Conservation (phyloP, 2,113 vertebrate species). For the Elephantulus edwardii region DNA sequence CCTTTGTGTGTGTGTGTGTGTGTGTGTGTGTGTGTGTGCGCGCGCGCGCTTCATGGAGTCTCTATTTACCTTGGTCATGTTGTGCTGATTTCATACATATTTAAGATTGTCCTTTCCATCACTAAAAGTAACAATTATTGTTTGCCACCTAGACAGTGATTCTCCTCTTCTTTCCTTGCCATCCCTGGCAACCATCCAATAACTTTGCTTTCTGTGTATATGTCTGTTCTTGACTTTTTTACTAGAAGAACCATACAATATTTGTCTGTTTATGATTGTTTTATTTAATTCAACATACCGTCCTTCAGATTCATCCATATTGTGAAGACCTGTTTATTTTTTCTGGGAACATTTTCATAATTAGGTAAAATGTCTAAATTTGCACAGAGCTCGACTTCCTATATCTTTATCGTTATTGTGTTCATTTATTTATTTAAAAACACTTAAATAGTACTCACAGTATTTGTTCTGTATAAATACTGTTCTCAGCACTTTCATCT, state of each 20-base stretch:
- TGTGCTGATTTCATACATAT: not conserved
- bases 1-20: no score
- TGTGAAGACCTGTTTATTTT: not conserved
- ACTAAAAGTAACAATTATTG: not conserved
- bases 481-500: constrained; percentile 32
- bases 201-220: not conserved
- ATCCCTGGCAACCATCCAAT: not conserved
- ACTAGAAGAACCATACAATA: not conserved
- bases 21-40: no score
- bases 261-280: not conserved
- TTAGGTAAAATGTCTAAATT: constrained; percentile 41
- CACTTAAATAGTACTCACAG: not conserved
- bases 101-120: not conserved
- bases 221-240: not conserved
- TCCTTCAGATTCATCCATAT: not conserved
- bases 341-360: constrained; percentile 44
- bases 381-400: constrained; percentile 1
- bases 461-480: constrained; percentile 29
- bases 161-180: no score
- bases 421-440: constrained; percentile 41
- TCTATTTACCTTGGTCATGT: not conserved
- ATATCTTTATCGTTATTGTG: constrained; percentile 4
- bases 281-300: not conserved
- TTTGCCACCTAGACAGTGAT: not conserved
- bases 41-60: not conserved